Conservation (phyloP, 2,888 invertebrate species). For the Leptopterna dolabrata region DNA sequence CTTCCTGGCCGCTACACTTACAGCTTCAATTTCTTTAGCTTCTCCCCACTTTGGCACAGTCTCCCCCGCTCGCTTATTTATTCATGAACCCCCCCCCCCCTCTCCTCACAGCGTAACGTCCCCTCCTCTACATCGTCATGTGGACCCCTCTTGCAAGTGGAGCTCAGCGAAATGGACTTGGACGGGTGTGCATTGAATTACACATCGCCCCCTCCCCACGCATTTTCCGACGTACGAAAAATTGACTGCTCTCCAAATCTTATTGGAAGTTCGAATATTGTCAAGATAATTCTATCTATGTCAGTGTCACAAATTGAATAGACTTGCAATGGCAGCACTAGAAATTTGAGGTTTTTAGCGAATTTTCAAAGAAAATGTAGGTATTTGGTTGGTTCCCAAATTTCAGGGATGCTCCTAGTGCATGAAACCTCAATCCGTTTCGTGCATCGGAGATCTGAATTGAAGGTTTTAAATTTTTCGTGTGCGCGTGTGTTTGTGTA, state of each 20-base stretch:
- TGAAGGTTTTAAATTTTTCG: too few species aligned
- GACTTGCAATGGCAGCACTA: too few species aligned
- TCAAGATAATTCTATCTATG: neutral
- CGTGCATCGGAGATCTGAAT: too few species aligned
- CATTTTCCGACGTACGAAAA: neutral
- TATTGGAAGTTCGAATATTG: neutral
- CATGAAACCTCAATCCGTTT: too few species aligned
- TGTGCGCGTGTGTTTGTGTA: too few species aligned
- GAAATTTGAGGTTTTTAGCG: too few species aligned
- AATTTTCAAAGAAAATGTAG: too few species aligned
- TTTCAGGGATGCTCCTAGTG: too few species aligned
- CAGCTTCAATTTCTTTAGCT: slow-evolving; percentile 48
- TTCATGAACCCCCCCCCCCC: slow-evolving; percentile 21
- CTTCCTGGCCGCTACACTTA: slow-evolving; percentile 32
- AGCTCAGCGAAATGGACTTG: neutral
- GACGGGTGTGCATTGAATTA: slow-evolving; percentile 42
- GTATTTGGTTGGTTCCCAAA: too few species aligned
- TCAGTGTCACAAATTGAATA: neutral
- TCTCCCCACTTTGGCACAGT: slow-evolving; percentile 15
- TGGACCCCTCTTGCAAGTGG: neutral
- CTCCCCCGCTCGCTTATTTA: slow-evolving; percentile 32
- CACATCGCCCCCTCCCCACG: neutral
- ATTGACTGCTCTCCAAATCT: neutral
- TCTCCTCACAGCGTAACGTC: neutral
- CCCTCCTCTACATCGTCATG: neutral